phyloP scores from a whole-genome alignment of 2,797 vertebrate genomes.

The Peromyscus attwateri region DNA sequence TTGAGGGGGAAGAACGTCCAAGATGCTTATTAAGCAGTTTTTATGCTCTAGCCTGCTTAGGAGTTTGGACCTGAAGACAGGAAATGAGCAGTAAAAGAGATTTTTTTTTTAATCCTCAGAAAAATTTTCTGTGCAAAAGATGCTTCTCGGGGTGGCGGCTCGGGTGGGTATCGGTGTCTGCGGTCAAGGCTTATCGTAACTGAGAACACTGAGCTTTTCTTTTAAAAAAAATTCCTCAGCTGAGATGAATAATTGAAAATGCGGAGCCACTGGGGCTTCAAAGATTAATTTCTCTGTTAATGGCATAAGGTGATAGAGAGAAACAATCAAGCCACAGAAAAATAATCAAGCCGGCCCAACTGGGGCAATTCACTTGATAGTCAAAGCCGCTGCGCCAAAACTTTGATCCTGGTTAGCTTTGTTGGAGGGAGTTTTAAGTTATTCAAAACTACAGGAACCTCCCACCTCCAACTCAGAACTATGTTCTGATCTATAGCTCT shows the following conservation, averaged over 20 bases:
- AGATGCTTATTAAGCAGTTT: conserved; percentile 73
- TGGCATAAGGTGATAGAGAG: conserved; percentile 77
- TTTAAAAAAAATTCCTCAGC: conserved; percentile 79
- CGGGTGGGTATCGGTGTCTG: conserved; percentile 67
- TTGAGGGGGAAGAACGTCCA: background rate
- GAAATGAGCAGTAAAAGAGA: conserved; percentile 59
- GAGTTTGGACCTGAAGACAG: conserved; percentile 64
- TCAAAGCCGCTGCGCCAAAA: conserved; percentile 69
- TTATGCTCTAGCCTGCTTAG: conserved; percentile 73
- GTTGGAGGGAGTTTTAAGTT: conserved; percentile 70
- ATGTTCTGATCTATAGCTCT: conserved; percentile 59
- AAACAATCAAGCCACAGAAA: conserved; percentile 81
- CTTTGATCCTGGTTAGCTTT: conserved; percentile 76
- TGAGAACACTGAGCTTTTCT: conserved; percentile 78
- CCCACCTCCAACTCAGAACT: conserved; percentile 48
- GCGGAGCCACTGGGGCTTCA: conserved; percentile 80
- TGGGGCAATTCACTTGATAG: conserved; percentile 76
- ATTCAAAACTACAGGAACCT: conserved; percentile 71
- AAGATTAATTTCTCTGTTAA: conserved; percentile 83
- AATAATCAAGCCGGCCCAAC: conserved; percentile 62
- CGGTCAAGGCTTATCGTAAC: conserved; percentile 69
- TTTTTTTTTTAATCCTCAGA: conserved; percentile 39
- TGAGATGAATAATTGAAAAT: conserved; percentile 83
- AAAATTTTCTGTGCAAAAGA: background rate
- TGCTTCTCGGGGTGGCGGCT: background rate